Evolutionary conservation across 2,797 vertebrate species (phyloP).

Genomic region (Momotus momota): DNA sequence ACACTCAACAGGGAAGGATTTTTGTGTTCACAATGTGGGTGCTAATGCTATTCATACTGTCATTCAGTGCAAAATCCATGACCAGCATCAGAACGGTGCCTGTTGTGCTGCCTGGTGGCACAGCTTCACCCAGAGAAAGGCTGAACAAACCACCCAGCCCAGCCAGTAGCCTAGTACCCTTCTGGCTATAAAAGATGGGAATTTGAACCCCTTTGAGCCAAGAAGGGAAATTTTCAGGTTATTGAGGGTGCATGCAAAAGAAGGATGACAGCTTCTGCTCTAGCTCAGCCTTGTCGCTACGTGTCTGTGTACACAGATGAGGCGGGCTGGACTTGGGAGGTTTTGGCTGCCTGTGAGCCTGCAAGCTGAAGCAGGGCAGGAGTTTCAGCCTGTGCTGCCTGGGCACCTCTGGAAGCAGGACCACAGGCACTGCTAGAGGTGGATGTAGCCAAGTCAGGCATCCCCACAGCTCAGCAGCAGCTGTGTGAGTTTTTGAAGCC

Average conservation of each 20-base stretch:
- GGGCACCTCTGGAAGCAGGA: not conserved
- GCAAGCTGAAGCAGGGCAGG: not conserved
- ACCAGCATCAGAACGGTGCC: fast-evolving
- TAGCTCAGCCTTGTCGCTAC: not conserved
- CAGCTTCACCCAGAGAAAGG: not conserved
- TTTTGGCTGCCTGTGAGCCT: not conserved
- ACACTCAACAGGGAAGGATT: not conserved
- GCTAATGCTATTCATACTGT: not conserved
- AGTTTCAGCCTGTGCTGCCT: fast-evolving
- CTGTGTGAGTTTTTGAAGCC: not conserved
- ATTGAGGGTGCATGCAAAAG: not conserved
- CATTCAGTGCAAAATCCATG: not conserved
- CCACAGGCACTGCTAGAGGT: not conserved
- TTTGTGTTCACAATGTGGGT: not conserved
- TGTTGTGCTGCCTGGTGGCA: not conserved
- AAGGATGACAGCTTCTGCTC: not conserved
- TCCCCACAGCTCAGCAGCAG: not conserved
- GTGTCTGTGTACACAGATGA: fast-evolving
- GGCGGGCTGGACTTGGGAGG: not conserved
- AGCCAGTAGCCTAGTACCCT: not conserved
- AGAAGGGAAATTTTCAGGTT: not conserved
- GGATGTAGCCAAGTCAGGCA: not conserved
- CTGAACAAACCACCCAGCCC: not conserved
- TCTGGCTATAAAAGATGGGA: not conserved
- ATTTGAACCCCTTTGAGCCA: not conserved